Base-by-base conservation (phyloP, 1,140 invertebrate species). In the Venturia canescens region DNA sequence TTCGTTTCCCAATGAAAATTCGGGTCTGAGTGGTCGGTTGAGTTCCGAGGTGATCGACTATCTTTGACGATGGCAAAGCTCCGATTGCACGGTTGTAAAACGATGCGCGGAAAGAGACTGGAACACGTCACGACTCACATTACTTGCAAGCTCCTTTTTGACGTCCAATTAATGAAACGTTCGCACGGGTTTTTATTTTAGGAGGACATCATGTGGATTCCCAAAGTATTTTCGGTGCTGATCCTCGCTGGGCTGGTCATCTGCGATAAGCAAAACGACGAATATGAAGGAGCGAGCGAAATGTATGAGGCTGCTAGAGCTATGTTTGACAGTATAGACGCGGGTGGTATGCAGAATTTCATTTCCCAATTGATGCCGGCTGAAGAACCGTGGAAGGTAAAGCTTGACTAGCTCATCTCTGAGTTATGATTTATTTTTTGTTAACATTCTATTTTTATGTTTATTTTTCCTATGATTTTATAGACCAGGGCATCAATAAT, bases 261-360 rank as follows among this genome's bases (percentile, higher is more conserved):
- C 11, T 86, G 85, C 67, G 82, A 88, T 2, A 21, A 44, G 6
- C 86, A 87, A n/a, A 79, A 88, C 0, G 88, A 90, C 29, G 86
- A 89, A 13, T 78, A 80, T 26, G 90, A 90, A 38, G 82, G 86
- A 7, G 87, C 91, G 4, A 83, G 72, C 13, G 88, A 84, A 1
- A 91, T 92, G 44, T 84, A 91, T 44, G 90, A 91, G 72, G 91
- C 87, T 6, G 91, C 90, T 0, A 87, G 86, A 27, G 85, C 87
- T 1, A 83, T 92, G 16, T 89, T 91, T 66, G 77, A 86, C 27
- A 86, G 91, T 53, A 88, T 87, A 66, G 88, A 91, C 23, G 86
- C 86, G 16, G 76, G 90, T 18, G 87, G 86, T 27, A 85, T 91
- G 0, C 87, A 88, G 53, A 86, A 86, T n/a, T 82, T 91, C 27